Evolutionary conservation across 2,888 invertebrate species (phyloP).

Genomic region (Pterostichus madidus): DNA sequence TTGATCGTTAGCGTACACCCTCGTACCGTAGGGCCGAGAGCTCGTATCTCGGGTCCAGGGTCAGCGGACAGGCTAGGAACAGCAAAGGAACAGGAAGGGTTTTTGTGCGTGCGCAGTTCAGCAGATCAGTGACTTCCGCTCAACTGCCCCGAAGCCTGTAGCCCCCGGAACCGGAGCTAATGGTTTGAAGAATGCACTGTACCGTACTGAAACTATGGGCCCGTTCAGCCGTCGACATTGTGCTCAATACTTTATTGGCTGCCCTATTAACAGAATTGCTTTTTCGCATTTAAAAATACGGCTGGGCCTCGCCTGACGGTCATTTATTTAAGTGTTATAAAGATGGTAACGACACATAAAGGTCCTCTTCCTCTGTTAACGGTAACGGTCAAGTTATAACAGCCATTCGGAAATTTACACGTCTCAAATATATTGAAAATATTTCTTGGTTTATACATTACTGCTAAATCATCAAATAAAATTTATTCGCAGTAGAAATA

Average conservation of each 20-base stretch:
- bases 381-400: constrained; percentile 7
- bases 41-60: background rate
- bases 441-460: too few relatives aligned
- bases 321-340: constrained; percentile 45
- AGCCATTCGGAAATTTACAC: background rate
- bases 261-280: constrained; percentile 46
- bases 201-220: constrained; percentile 34
- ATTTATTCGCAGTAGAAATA: background rate
- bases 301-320: background rate
- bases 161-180: constrained; percentile 43
- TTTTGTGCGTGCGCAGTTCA: constrained; percentile 44
- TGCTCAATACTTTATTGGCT: constrained; percentile 55
- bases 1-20: constrained; percentile 31
- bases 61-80: background rate
- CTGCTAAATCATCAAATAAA: too few relatives aligned
- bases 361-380: background rate
- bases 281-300: constrained; percentile 52
- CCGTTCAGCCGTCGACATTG: constrained; percentile 12
- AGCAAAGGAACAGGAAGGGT: constrained; percentile 11
- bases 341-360: constrained; percentile 31
- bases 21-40: background rate
- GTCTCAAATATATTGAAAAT: background rate
- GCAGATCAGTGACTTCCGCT: constrained; percentile 50
- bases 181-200: constrained; percentile 56
- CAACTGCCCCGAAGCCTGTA: constrained; percentile 26